Evolutionary conservation across 2,888 invertebrate species (phyloP), one percentile per base, ranked within the genome.

Genomic region (Melinaea menophilus): DNA sequence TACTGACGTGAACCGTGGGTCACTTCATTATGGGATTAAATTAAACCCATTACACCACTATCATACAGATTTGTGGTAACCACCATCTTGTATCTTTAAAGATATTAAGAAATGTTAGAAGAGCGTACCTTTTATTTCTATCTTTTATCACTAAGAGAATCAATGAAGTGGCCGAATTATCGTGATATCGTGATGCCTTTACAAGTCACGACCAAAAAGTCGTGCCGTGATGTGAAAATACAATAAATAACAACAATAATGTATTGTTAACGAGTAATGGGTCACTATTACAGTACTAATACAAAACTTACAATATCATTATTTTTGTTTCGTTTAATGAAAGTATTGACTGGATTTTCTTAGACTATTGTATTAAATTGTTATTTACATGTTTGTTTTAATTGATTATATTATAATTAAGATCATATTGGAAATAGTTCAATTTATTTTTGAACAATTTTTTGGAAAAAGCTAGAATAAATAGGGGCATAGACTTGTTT

Each of bases 161-260:
- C 56, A 66, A 63, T 59, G 55, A 67, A 61, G 68, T 65, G 7
- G 67, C 67, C 71, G 72, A 74, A 74, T 71, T 73, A 73, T 69
- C 69, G 56, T 45, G 61, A 64, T 45, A 69, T 72, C 71, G 73
- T 73, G 71, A 76, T 78, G 31, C 9, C 51, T 51, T 51, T 11
- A 51, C 51, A 51, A 51, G 51, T 85, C 86, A 87, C 86, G 87
- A 87, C 74, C 59, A 72, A 69, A 72, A 77, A 75, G 72, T 85
- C 86, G 85, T 86, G 85, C 76, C 71, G 74, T 77, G 75, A 71
- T 76, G 69, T 74, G 74, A 76, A 77, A 80, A 81, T 78, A 74
- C 72, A 71, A 80, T 79, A 79, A 80, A 81, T 76, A 75, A 77
- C 64, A 62, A 65, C 66, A 70, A 72, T 70, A 72, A 72, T 72